Base-by-base conservation (phyloP, 2,113 vertebrate genomes). In the Indri indri region DNA sequence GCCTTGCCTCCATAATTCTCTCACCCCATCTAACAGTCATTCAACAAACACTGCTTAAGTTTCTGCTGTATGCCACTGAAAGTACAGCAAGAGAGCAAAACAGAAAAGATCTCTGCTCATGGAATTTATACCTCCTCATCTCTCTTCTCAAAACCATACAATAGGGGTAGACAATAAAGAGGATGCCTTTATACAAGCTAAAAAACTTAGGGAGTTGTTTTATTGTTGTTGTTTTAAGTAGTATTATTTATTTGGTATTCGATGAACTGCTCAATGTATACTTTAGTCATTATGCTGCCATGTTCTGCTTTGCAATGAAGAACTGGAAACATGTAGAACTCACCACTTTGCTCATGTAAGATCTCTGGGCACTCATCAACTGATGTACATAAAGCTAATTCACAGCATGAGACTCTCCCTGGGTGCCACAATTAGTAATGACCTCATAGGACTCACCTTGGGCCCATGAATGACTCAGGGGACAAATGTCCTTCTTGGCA, bases 291-390 rank as follows among this genome's bases (percentile, higher is more conserved):
- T 2, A 37, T 34, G 22, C 25, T 7, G 30, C 63, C 25, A 7
- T 52, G 94, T 47, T 52, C 50, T 45, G 27, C 84, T 84, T 89
- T 59, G 66, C 93, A 79, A 86, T 70, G 70, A 70, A 61, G 11
- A 77, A 25, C 22, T 2, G 27, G 30, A 34, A 45, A 18, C 34
- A 23, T 13, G 2, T 5, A 18, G 80, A 81, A 8, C 40, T 32
- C 9, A 47, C 20, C 54, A 8, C 13, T n/a, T 59, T 47, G n/a
- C 9, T 11, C 45, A 9, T 0, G 0, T 52, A 12, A 66, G 20
- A 65, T 34, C 23, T 37, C 16, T 30, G 27, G 20, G 27, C n/a
- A 11, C 23, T 52, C 17, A 27, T 5, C 8, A 23, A 17, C 8
- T 2, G 5, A 27, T 2, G 0, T 18, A 32, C 8, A 82, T 47